A percentile compares a stretch with the other conserved stretches of the same genome.
phyloP scores from a whole-genome alignment of 2,113 vertebrate species.

The Panthera uncia region DNA sequence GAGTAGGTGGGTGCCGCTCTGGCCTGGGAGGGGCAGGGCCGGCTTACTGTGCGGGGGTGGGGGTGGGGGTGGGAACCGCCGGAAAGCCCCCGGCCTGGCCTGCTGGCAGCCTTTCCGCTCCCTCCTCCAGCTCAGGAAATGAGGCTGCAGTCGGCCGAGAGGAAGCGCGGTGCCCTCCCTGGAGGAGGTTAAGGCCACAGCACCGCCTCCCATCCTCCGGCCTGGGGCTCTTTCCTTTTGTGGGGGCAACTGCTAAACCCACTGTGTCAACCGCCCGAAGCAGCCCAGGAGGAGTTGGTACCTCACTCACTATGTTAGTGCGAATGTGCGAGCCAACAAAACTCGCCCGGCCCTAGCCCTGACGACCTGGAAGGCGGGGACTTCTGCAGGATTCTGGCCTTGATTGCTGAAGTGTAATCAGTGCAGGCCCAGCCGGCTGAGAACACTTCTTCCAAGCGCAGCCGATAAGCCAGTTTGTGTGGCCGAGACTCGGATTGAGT shows the following conservation, averaged over 20 bases:
- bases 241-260: background rate
- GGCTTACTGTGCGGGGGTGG: background rate
- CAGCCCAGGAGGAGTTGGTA: background rate
- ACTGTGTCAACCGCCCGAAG: background rate
- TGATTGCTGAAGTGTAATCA: conserved; percentile 24
- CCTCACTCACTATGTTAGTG: background rate
- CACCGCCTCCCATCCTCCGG: conserved; percentile 6
- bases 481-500: background rate
- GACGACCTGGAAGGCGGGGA: conserved; percentile 46
- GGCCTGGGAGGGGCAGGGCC: background rate
- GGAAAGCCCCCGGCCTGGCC: conserved; percentile 65
- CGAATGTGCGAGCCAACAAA: background rate
- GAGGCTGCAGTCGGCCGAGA: conserved; percentile 70
- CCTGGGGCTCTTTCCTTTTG: conserved; percentile 42
- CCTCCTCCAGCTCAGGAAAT: conserved; percentile 78
- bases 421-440: background rate
- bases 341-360: background rate
- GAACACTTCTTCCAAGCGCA: conserved; percentile 1
- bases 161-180: conserved; percentile 66
- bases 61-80: conserved; percentile 18
- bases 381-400: conserved; percentile 4
- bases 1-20: background rate
- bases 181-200: conserved; percentile 44
- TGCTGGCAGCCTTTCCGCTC: conserved; percentile 60
- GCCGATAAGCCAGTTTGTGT: conserved; percentile 32